Evolutionary conservation across 2,113 vertebrate genomes (phyloP).

Genomic region (Halichoerus grypus): DNA sequence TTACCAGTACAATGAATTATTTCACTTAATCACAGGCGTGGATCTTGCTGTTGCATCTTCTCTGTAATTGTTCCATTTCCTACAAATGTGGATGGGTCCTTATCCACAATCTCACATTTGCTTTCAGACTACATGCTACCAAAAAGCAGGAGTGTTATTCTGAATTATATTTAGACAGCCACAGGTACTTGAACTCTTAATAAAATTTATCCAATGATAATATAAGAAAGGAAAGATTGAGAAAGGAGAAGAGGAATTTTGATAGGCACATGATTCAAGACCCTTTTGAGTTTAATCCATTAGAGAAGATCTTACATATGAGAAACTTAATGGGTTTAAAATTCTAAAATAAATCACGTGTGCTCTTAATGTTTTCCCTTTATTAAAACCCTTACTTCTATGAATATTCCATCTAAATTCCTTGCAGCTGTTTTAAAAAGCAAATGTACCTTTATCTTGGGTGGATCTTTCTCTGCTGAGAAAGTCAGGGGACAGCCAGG

Average conservation of each 20-base stretch:
- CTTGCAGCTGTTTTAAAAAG: not conserved
- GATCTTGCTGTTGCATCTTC: not conserved
- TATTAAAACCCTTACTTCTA: not conserved
- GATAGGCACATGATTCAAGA: not conserved
- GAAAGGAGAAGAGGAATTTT: not conserved
- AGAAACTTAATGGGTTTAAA: not conserved
- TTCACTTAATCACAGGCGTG: constrained; percentile 57
- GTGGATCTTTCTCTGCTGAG: not conserved
- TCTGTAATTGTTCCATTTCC: constrained; percentile 52
- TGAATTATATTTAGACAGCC: not conserved
- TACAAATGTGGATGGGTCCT: not conserved
- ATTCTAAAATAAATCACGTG: not conserved
- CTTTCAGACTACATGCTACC: not conserved
- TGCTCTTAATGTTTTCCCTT: not conserved
- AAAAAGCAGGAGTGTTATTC: not conserved
- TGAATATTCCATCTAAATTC: not conserved
- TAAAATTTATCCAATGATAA: not conserved
- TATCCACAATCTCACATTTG: not conserved
- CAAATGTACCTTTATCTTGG: not conserved
- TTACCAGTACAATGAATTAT: constrained; percentile 63
- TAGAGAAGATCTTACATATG: not conserved
- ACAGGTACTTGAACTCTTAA: not conserved
- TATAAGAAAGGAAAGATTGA: not conserved
- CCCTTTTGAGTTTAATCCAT: not conserved
- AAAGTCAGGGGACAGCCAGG: not conserved